Conservation (phyloP, 2,888 invertebrate species). For the Latrodectus elegans region DNA sequence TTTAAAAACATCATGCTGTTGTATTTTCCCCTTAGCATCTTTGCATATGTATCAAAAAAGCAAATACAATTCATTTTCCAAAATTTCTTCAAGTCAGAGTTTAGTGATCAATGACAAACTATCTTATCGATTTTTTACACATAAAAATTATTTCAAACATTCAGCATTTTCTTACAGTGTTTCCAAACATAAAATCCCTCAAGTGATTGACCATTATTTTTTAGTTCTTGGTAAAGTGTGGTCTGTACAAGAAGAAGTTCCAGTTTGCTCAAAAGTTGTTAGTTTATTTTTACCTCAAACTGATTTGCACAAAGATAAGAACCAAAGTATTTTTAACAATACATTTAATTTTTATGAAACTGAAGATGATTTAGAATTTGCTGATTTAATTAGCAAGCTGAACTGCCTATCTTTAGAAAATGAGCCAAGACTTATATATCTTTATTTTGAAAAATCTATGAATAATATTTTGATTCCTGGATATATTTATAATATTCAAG, state of each 20-base stretch:
- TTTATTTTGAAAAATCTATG: constrained; percentile 7
- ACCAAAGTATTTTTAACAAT: background rate
- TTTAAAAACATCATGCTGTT: constrained; percentile 32
- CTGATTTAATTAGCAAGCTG: constrained; percentile 26
- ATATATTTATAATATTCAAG: constrained; percentile 20
- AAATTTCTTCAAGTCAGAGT: background rate
- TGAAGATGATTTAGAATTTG: constrained; percentile 46
- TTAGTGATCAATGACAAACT: background rate
- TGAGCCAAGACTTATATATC: constrained; percentile 4
- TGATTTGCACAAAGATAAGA: background rate
- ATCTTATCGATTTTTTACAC: background rate
- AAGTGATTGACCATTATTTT: background rate
- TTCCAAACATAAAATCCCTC: background rate
- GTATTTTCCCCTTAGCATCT: background rate
- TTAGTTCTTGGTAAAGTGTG: constrained; percentile 38
- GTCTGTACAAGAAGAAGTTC: constrained; percentile 2
- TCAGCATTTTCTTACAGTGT: background rate
- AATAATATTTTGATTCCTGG: constrained; percentile 26
- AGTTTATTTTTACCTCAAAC: constrained; percentile 23
- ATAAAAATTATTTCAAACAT: background rate
- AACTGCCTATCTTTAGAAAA: constrained; percentile 18
- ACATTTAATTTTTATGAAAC: constrained; percentile 33
- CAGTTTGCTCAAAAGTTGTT: constrained; percentile 1
- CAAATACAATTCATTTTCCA: background rate
- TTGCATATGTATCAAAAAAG: background rate